A percentile compares a stretch with the other conserved stretches of the same genome.
Conservation (phyloP, 2,888 invertebrate genomes). For the Napeogenes inachia region DNA sequence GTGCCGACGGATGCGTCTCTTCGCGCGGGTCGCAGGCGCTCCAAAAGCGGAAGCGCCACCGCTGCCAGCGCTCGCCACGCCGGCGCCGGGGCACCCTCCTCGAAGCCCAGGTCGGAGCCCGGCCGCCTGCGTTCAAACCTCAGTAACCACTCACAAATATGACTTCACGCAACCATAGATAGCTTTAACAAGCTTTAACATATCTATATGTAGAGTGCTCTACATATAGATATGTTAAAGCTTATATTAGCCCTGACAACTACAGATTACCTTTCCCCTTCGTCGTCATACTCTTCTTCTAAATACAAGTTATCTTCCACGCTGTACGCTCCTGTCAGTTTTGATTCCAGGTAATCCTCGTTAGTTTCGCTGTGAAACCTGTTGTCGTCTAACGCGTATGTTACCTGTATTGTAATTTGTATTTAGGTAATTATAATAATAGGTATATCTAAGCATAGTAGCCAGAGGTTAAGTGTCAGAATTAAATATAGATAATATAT, state of each 20-base stretch:
- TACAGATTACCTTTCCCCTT: constrained; percentile 31
- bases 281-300: constrained; percentile 37
- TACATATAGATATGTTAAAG: neutral
- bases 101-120: constrained; percentile 64
- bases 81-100: constrained; percentile 67
- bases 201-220: too few relatives aligned
- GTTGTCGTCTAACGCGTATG: constrained; percentile 53
- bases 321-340: constrained; percentile 41
- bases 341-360: constrained; percentile 23
- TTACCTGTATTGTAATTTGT: constrained; percentile 43
- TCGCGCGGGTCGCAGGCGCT: constrained; percentile 74
- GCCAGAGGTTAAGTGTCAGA: too few relatives aligned
- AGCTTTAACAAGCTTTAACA: neutral
- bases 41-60: constrained; percentile 85
- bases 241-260: neutral
- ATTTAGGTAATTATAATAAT: neutral
- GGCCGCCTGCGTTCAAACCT: constrained; percentile 35
- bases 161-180: neutral
- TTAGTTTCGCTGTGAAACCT: constrained; percentile 35
- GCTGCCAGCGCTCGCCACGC: constrained; percentile 87
- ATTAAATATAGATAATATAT: too few relatives aligned
- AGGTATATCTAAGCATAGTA: too few relatives aligned
- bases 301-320: constrained; percentile 46
- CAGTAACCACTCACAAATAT: neutral
- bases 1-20: constrained; percentile 66